Conservation (phyloP, 2,797 vertebrate genomes). For the Helicolenus hilgendorfi region DNA sequence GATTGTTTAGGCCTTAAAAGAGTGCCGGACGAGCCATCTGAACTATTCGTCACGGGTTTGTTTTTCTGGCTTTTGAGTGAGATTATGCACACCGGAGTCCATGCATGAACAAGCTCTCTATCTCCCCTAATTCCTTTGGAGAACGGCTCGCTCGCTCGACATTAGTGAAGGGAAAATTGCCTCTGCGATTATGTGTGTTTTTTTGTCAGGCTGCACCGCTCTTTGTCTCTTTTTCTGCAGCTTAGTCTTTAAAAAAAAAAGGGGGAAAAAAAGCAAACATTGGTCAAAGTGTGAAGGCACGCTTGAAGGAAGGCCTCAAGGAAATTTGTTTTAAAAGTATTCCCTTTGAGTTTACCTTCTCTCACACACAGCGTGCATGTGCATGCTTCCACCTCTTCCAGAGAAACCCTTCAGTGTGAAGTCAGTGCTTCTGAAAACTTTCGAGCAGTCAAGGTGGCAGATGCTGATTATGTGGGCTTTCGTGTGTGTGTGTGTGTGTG, state of each 20-base stretch:
- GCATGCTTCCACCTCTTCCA: neutral
- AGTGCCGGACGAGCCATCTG: neutral
- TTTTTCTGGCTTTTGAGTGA: slow-evolving; percentile 9
- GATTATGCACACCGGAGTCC: slow-evolving; percentile 3
- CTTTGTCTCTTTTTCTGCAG: slow-evolving; percentile 17
- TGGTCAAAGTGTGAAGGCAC: neutral
- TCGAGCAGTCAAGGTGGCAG: slow-evolving; percentile 13
- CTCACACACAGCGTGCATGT: neutral
- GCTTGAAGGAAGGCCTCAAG: neutral
- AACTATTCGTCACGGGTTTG: slow-evolving; percentile 28
- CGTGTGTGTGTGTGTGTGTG: neutral
- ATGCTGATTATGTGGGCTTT: neutral
- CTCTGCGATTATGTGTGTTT: slow-evolving; percentile 9
- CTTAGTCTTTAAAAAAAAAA: neutral
- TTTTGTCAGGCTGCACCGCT: slow-evolving; percentile 5
- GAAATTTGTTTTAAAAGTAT: slow-evolving; percentile 17
- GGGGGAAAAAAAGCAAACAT: neutral
- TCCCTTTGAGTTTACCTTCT: neutral
- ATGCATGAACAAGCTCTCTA: slow-evolving; percentile 24
- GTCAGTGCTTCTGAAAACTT: slow-evolving; percentile 10
- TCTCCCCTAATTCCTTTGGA: slow-evolving; percentile 32
- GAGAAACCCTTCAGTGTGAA: slow-evolving; percentile 2
- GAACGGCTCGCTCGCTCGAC: neutral
- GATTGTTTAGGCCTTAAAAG: slow-evolving; percentile 28
- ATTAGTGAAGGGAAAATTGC: slow-evolving; percentile 43